Evolutionary conservation across 2,888 invertebrate genomes (phyloP).

Genomic region (Elaeidobius kamerunicus): DNA sequence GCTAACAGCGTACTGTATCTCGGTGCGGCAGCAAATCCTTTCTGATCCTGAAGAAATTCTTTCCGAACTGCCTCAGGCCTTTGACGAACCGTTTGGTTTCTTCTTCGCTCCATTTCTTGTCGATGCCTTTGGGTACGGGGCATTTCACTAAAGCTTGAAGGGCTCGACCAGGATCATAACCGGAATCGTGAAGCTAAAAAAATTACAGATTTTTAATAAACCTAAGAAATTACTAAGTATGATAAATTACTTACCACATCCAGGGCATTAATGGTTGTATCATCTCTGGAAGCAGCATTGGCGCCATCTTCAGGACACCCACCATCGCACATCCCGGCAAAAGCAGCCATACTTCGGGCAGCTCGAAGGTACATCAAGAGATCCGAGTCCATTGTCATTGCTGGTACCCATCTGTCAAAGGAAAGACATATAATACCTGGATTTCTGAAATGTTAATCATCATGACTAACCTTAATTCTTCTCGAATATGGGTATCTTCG

Average conservation of each 20-base stretch:
- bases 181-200: constrained; percentile 83
- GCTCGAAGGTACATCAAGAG: constrained; percentile 96
- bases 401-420: constrained; percentile 84
- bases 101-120: constrained; percentile 98
- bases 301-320: constrained; percentile 97
- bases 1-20: constrained; percentile 82
- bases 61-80: constrained; percentile 96
- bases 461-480: constrained; percentile 57
- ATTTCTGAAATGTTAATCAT: too few relatives aligned
- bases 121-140: constrained; percentile 94
- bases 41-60: constrained; percentile 97
- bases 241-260: constrained; percentile 79
- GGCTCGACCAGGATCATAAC: constrained; percentile 95
- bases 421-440: neutral
- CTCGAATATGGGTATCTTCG: constrained; percentile 59
- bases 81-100: constrained; percentile 98
- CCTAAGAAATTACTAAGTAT: too few relatives aligned
- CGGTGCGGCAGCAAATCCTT: constrained; percentile 96
- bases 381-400: constrained; percentile 90
- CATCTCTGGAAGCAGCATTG: constrained; percentile 93
- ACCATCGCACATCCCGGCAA: constrained; percentile 97
- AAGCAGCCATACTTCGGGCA: constrained; percentile 96
- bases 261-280: constrained; percentile 95
- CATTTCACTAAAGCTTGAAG: constrained; percentile 95
- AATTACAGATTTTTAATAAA: too few relatives aligned